Conservation (phyloP, 1,140 invertebrate species). For the Anthonomus grandis region DNA sequence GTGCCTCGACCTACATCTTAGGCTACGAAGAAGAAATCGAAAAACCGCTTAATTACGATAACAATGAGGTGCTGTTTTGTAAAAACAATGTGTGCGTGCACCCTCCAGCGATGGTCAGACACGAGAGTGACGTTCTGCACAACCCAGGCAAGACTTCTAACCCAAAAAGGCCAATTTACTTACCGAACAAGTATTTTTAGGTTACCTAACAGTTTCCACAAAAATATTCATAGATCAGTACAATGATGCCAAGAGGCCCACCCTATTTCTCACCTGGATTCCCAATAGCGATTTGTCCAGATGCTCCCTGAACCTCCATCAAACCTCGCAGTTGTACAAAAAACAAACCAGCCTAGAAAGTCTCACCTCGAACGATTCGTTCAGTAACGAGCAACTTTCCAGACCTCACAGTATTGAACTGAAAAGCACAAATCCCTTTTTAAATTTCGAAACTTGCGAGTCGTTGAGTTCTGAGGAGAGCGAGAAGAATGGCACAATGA, state of each 20-base stretch:
- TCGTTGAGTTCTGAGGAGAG: slow-evolving; percentile 38
- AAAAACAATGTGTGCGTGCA: slow-evolving; percentile 97
- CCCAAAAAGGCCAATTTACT: background rate
- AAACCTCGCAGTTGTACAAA: slow-evolving; percentile 52
- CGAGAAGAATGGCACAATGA: slow-evolving; percentile 51
- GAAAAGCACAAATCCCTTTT: slow-evolving; percentile 46
- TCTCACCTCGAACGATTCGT: slow-evolving; percentile 43
- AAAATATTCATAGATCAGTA: slow-evolving; percentile 71
- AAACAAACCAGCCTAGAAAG: slow-evolving; percentile 45
- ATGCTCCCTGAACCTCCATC: too few relatives aligned
- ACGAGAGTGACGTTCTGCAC: slow-evolving; percentile 78
- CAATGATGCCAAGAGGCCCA: slow-evolving; percentile 68
- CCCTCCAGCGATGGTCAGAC: slow-evolving; percentile 75
- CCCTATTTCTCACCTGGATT: slow-evolving; percentile 89
- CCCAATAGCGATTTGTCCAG: slow-evolving; percentile 86
- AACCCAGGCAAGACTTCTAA: slow-evolving; percentile 64
- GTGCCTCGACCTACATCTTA: slow-evolving; percentile 73
- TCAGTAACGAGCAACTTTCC: slow-evolving; percentile 10
- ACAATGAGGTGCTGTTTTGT: slow-evolving; percentile 81
- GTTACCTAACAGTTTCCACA: slow-evolving; percentile 80
- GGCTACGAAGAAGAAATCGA: slow-evolving; percentile 61
- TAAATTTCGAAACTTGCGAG: slow-evolving; percentile 39
- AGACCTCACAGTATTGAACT: slow-evolving; percentile 37
- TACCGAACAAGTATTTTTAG: background rate
- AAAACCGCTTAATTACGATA: slow-evolving; percentile 62